phyloP scores from a whole-genome alignment of 2,797 vertebrate species.

The Sebastes jordani region DNA sequence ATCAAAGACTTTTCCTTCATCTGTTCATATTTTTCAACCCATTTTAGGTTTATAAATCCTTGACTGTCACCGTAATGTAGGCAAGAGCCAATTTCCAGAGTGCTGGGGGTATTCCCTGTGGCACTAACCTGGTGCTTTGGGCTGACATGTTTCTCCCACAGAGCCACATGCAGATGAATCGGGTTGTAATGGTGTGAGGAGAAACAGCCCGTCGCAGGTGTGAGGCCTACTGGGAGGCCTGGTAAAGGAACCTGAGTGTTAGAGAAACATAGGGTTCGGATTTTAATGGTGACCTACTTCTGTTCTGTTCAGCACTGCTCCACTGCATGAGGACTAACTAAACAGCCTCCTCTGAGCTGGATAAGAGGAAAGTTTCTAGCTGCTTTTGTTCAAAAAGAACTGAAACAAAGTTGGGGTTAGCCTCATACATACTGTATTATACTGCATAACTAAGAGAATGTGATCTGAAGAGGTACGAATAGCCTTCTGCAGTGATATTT shows the following conservation, averaged over 20 bases:
- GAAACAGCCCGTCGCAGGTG: conserved; percentile 49
- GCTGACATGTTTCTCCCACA: conserved; percentile 53
- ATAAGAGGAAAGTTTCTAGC: conserved; percentile 11
- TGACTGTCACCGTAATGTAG: conserved; percentile 55
- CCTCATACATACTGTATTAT: not conserved
- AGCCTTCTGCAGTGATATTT: not conserved
- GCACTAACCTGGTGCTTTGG: conserved; percentile 47
- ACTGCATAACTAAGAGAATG: not conserved
- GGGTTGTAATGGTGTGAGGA: conserved; percentile 25
- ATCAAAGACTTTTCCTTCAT: conserved; percentile 35
- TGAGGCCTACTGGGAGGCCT: conserved; percentile 48
- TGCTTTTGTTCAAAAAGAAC: not conserved
- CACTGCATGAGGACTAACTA: conserved; percentile 5
- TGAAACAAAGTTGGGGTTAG: not conserved
- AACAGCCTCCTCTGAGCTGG: conserved; percentile 15
- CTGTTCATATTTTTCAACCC: conserved; percentile 36
- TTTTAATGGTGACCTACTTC: conserved; percentile 66
- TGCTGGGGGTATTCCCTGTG: conserved; percentile 41
- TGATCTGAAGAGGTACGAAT: not conserved
- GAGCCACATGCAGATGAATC: conserved; percentile 54
- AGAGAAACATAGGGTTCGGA: conserved; percentile 21
- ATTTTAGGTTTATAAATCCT: conserved; percentile 44
- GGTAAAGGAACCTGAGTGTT: conserved; percentile 23
- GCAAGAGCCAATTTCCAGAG: conserved; percentile 49
- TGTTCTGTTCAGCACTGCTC: conserved; percentile 5